Evolutionary conservation across 2,113 vertebrate species (phyloP).

Genomic region (Suricata suricatta): DNA sequence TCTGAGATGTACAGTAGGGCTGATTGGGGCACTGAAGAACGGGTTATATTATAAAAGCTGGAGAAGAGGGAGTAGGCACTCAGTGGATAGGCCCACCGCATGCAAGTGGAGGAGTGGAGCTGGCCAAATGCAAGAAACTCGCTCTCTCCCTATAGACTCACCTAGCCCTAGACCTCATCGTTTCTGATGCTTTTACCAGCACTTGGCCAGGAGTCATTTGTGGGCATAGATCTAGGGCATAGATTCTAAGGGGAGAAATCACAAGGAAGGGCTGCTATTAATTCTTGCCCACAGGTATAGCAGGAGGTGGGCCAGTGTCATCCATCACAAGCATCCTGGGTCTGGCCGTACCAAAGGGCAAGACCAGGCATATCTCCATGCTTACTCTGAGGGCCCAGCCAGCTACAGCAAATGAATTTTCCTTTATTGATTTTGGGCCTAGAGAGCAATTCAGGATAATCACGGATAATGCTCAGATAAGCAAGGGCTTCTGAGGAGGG

Average conservation of each 20-base stretch:
- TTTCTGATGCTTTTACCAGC: not conserved
- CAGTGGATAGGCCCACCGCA: not conserved
- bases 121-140: not conserved
- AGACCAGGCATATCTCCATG: not conserved
- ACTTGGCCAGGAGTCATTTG: not conserved
- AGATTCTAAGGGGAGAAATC: slow-evolving; percentile 3
- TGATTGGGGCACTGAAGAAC: not conserved
- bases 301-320: not conserved
- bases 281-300: not conserved
- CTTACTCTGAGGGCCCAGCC: not conserved
- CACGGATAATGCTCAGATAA: not conserved
- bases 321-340: not conserved
- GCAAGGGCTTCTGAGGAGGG: not conserved
- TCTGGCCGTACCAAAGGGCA: not conserved
- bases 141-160: not conserved
- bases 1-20: not conserved
- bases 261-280: not conserved
- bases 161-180: accelerated
- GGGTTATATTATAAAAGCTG: not conserved
- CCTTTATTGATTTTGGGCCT: slow-evolving; percentile 49
- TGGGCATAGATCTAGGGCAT: slow-evolving; percentile 24
- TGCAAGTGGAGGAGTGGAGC: not conserved
- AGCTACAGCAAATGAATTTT: not conserved
- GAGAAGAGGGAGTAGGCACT: not conserved
- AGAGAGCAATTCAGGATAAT: not conserved